Evolutionary conservation across 1,140 invertebrate species (phyloP), one percentile per base, ranked within the genome.

Genomic region (Telenomus remus): DNA sequence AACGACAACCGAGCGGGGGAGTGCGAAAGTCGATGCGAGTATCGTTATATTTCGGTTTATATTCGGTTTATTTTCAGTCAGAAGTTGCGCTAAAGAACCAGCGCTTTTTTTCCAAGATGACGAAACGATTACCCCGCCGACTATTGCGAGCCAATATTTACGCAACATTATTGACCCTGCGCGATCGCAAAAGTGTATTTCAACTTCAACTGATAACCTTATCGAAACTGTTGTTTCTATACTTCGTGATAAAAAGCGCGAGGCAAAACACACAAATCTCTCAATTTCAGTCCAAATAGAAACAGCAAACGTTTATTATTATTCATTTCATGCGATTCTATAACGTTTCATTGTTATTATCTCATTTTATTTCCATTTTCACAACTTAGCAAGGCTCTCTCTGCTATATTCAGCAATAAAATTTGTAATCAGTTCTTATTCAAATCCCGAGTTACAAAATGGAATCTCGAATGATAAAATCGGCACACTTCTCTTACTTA

Each of bases 1-100:
- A 74, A 70, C 65, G 70, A 73, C 71, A 71, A 74, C 60, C 71
- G 35, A 13, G 15, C n/a, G 19, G 16, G 10, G 16, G 37, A 48
- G 56, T 12, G 65, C 72, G 72, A 78, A 79, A 75, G 77, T 79
- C 74, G 71, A 76, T 77, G 65, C 68, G 66, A 63, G 60, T 79
- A 76, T 76, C 69, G 50, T 79, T 73, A 70, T 70, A 76, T 76
- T 79, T 76, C 72, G 60, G 59, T 27, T 73, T n/a, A n/a, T n/a
- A n/a, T n/a, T n/a, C n/a, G n/a, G n/a, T n/a, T 76, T 76, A 79
- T 69, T 76, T 73, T 72, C 56, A 61, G 71, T 64, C 51, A 49
- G 34, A 8, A 44, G 39, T 39, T 55, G 55, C 64, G 53, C 27
- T 46, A 51, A 70, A 47, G 76, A 65, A 69, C 54, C 63, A 46